These are phyloP conservation scores for Coilia nasus DNA, from an alignment of 2,797 vertebrate species.

Conservation along the genomic window DNA sequence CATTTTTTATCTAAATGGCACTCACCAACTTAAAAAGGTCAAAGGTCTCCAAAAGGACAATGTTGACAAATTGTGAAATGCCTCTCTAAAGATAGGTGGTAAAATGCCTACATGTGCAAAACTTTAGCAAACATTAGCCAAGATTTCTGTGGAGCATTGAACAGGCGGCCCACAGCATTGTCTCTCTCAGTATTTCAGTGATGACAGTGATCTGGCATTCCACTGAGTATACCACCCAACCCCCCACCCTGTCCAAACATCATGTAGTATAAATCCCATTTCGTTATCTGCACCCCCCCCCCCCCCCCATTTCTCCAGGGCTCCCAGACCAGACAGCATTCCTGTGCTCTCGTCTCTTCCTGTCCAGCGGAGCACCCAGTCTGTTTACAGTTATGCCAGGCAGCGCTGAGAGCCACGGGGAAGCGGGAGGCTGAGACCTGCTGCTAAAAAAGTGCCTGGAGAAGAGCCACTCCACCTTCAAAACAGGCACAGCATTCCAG, in stretches of 20 bases:
- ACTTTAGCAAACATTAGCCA: neutral
- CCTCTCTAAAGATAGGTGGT: too few species aligned
- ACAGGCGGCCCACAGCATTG: neutral
- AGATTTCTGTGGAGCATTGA: neutral
- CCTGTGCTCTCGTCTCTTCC: neutral
- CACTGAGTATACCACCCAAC: neutral
- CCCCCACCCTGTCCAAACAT: neutral
- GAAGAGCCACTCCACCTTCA: constrained; percentile 28
- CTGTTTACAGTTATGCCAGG: constrained; percentile 38
- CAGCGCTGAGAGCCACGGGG: neutral
- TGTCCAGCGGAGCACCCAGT: constrained; percentile 13
- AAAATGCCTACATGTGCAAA: too few species aligned
- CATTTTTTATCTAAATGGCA: too few species aligned
- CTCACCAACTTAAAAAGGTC: too few species aligned
- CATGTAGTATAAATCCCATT: constrained; percentile 2
- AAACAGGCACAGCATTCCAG: neutral
- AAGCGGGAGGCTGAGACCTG: neutral
- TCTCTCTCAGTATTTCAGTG: neutral
- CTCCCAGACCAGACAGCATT: constrained; percentile 16
- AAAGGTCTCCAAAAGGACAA: too few species aligned
- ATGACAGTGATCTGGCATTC: neutral
- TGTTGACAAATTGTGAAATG: too few species aligned
- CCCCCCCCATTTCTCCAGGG: neutral
- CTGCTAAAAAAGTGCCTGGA: constrained; percentile 24
- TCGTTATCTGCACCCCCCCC: neutral